Percentiles rank a stretch among this genome's conserved stretches.
Evolutionary conservation across 2,888 invertebrate genomes (phyloP).

Genomic region (Ecliptopera silaceata): DNA sequence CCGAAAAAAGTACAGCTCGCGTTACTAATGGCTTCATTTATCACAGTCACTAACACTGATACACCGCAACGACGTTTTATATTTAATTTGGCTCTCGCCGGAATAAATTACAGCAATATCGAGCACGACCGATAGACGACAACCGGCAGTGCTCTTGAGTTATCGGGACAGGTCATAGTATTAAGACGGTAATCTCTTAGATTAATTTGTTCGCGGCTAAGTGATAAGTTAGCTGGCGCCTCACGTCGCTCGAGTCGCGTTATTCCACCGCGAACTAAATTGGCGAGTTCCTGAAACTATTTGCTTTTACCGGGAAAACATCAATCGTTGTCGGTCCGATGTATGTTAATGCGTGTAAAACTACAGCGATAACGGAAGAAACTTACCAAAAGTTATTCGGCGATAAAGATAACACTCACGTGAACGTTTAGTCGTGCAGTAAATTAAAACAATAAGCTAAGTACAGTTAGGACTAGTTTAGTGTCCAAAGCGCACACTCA

Average conservation of each 20-base stretch:
- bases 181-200: slow-evolving; percentile 70
- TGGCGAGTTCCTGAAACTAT: slow-evolving; percentile 44
- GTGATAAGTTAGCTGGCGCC: slow-evolving; percentile 69
- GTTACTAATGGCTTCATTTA: slow-evolving; percentile 83
- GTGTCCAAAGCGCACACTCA: slow-evolving; percentile 38
- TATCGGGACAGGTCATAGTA: slow-evolving; percentile 71
- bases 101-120: slow-evolving; percentile 81
- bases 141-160: slow-evolving; percentile 64
- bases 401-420: slow-evolving; percentile 60
- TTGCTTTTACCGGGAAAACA: slow-evolving; percentile 48
- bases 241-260: slow-evolving; percentile 58
- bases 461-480: slow-evolving; percentile 39
- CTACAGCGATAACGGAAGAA: slow-evolving; percentile 40
- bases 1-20: slow-evolving; percentile 82
- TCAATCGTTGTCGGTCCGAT: slow-evolving; percentile 44
- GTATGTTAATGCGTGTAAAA: slow-evolving; percentile 39
- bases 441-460: slow-evolving; percentile 66
- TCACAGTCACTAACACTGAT: slow-evolving; percentile 83
- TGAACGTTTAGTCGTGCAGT: slow-evolving; percentile 54
- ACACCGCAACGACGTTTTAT: slow-evolving; percentile 82
- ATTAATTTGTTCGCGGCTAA: slow-evolving; percentile 77
- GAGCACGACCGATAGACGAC: slow-evolving; percentile 74
- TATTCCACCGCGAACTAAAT: slow-evolving; percentile 52
- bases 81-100: slow-evolving; percentile 80
- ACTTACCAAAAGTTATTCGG: slow-evolving; percentile 51